Evolutionary conservation across 2,797 vertebrate species (phyloP), one percentile per base, ranked within the genome.

Genomic region (Aeoliscus strigatus): DNA sequence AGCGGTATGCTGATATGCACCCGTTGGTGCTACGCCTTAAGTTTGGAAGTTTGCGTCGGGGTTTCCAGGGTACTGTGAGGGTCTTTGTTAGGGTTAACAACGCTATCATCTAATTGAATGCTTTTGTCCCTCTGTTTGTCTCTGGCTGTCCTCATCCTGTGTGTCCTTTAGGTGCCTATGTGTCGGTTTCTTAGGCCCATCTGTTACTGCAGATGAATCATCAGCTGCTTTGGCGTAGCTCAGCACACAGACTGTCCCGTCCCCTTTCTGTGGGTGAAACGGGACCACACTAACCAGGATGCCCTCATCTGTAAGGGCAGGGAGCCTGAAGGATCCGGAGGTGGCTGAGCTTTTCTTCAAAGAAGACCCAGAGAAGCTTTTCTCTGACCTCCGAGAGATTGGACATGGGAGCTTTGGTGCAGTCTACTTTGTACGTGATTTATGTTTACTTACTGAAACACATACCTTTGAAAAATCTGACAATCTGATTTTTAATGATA

Each of bases 371-470:
- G 96, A 98, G 81, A 97, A 98, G 81, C 92, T 96, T 77, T 98
- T 94, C 85, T 90, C 91, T 30, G 95, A 98, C 84, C 93, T 98
- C 62, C 86, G 95, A 69, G 96, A 98, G 90, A 98, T 98, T 52
- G 96, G 96, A 71, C 96, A 98, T 93, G 95, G 95, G 82, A 98
- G 95, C 87, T 98, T 98, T 32, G 95, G 95, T 76, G 95, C 96
- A 2, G 96, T 98, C 53, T 98, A 98, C 88, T 98, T 98, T 90
- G 94, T 98, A 89, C 73, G 94, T 35, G 54, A 27, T 45, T 32
- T 49, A 8, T 38, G 44, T 36, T 23, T 38, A 51, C 13, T 2
- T 12, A n/a, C n/a, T n/a, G n/a, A n/a, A n/a, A n/a, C n/a, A n/a
- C n/a, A n/a, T n/a, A n/a, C n/a, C n/a, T n/a, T n/a, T n/a, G n/a